These are phyloP conservation scores for Megalops atlanticus DNA, from an alignment of 2,113 vertebrate genomes.

Conservation along the genomic window DNA sequence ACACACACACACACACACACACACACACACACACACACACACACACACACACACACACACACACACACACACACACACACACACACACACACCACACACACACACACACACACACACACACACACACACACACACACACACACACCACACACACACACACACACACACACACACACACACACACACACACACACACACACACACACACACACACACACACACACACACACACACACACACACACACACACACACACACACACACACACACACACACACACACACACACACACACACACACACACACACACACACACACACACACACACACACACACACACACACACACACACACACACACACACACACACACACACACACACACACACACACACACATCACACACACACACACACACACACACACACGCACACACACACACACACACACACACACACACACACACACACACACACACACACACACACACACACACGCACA, in stretches of 20 bases:
- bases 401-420: not conserved
- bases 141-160: too few relatives aligned
- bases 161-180: slow-evolving; percentile 21
- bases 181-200: slow-evolving; percentile 22
- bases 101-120: too few relatives aligned
- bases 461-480: not conserved
- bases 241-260: not conserved
- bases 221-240: slow-evolving; percentile 1
- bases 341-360: too few relatives aligned
- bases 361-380: too few relatives aligned
- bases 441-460: not conserved
- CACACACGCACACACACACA: not conserved
- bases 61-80: not conserved
- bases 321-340: too few relatives aligned
- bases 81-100: not conserved
- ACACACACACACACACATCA: not conserved
- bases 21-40: not conserved
- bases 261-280: slow-evolving; percentile 1
- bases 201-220: slow-evolving; percentile 20
- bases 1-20: not conserved
- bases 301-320: too few relatives aligned
- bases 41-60: too few relatives aligned
- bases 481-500: not conserved
- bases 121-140: not conserved
- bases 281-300: not conserved